Percentiles rank a stretch among this genome's conserved stretches.
phyloP scores from a whole-genome alignment of 1,140 invertebrate species.

The Coelopa frigida region DNA sequence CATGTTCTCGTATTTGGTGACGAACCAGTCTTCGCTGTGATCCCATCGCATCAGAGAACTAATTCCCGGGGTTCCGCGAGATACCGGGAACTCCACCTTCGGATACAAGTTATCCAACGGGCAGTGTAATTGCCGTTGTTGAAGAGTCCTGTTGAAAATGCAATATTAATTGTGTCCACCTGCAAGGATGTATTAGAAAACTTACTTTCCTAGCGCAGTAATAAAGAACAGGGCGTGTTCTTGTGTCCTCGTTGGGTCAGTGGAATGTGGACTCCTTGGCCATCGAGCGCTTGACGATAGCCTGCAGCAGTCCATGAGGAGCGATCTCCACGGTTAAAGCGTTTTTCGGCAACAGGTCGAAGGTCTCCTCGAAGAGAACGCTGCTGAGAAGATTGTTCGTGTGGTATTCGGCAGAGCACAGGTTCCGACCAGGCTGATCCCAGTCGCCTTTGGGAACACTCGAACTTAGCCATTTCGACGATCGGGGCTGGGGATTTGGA shows the following conservation, averaged over 20 bases:
- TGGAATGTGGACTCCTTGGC: constrained; percentile 60
- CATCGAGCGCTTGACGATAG: constrained; percentile 58
- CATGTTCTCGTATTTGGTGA: constrained; percentile 42
- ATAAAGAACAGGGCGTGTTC: constrained; percentile 63
- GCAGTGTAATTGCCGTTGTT: constrained; percentile 45
- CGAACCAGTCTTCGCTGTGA: constrained; percentile 70
- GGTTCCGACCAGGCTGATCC: constrained; percentile 58
- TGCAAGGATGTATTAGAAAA: constrained; percentile 15
- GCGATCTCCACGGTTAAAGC: constrained; percentile 75
- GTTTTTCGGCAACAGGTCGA: constrained; percentile 66
- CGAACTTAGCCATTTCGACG: constrained; percentile 76
- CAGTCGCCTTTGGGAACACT: constrained; percentile 72
- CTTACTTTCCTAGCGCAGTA: constrained; percentile 64
- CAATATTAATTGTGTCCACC: too few species aligned
- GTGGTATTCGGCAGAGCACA: constrained; percentile 85
- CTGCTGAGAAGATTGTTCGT: constrained; percentile 83
- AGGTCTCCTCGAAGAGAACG: constrained; percentile 80
- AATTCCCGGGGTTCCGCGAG: constrained; percentile 68
- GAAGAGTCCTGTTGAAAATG: constrained; percentile 29
- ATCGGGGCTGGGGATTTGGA: constrained; percentile 60
- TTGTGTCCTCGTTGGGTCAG: constrained; percentile 68
- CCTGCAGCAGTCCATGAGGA: constrained; percentile 72
- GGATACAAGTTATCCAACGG: constrained; percentile 53
- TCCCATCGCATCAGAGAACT: constrained; percentile 81
- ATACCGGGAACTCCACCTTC: constrained; percentile 67